phyloP scores from a whole-genome alignment of 2,888 invertebrate species.

The Drosophila histrio region DNA sequence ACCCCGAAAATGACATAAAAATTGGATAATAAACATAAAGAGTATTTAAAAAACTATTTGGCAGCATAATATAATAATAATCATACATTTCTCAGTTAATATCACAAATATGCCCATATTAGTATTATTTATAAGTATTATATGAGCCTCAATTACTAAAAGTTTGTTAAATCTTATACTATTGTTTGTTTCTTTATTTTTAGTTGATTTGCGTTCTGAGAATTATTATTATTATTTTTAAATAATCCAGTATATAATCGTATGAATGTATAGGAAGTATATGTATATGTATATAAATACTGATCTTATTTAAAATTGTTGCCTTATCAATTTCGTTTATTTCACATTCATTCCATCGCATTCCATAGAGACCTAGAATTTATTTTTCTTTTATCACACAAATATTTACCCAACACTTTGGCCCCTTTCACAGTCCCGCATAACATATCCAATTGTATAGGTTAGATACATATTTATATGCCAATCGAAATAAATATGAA shows the following conservation, averaged over 20 bases:
- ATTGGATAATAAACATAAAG: too few relatives aligned
- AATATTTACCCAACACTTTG: conserved; percentile 31
- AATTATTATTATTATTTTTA: not conserved
- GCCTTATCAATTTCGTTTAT: conserved; percentile 23
- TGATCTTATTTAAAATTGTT: conserved; percentile 8
- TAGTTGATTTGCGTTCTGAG: not conserved
- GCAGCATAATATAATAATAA: too few relatives aligned
- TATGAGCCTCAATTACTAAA: not conserved
- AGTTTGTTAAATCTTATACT: not conserved
- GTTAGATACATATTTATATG: conserved; percentile 11
- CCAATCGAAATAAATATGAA: conserved; percentile 16
- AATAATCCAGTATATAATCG: not conserved
- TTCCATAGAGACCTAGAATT: conserved; percentile 9
- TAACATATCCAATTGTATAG: not conserved
- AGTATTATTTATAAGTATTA: too few relatives aligned
- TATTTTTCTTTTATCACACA: conserved; percentile 31
- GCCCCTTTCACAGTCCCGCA: conserved; percentile 6
- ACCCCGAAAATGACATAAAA: too few relatives aligned
- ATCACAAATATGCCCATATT: too few relatives aligned
- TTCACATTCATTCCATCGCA: conserved; percentile 9
- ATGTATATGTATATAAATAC: not conserved
- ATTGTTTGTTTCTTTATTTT: not conserved
- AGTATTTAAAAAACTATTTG: too few relatives aligned
- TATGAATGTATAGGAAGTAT: not conserved
- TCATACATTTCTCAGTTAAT: too few relatives aligned